Evolutionary conservation across 2,113 vertebrate species (phyloP).

Genomic region (Onychostruthus taczanowskii): DNA sequence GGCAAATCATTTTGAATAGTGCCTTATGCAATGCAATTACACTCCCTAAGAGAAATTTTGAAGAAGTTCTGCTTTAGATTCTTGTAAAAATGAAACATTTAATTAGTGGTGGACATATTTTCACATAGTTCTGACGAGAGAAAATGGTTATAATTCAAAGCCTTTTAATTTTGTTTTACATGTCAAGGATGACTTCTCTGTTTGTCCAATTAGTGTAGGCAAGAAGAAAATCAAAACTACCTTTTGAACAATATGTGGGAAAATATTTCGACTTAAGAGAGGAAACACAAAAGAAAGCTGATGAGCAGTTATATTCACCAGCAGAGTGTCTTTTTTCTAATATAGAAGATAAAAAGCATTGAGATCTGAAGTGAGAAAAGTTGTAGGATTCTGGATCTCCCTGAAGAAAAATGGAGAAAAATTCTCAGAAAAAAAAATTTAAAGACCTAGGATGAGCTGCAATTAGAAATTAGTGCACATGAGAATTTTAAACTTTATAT

Average conservation of each 20-base stretch:
- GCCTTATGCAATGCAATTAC: background rate
- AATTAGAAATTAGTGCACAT: background rate
- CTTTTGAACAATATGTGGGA: background rate
- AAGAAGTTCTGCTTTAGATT: background rate
- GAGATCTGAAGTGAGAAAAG: background rate
- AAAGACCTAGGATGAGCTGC: background rate
- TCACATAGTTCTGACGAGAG: background rate
- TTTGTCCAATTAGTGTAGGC: background rate
- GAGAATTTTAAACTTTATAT: background rate
- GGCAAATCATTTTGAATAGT: background rate
- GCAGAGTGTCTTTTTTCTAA: background rate
- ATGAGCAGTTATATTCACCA: background rate
- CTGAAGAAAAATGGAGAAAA: background rate
- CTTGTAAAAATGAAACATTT: background rate
- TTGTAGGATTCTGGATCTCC: background rate
- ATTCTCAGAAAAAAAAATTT: background rate
- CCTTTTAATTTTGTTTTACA: background rate
- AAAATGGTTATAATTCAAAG: background rate
- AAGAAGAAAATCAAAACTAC: background rate
- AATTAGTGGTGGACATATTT: background rate
- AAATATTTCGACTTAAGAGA: background rate
- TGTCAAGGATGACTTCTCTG: background rate
- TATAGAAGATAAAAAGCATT: background rate
- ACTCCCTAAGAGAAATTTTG: background rate
- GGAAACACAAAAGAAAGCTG: background rate